These are phyloP conservation scores for Heliothis subflexa DNA, from an alignment of 1,140 invertebrate genomes.

Conservation along the genomic window DNA sequence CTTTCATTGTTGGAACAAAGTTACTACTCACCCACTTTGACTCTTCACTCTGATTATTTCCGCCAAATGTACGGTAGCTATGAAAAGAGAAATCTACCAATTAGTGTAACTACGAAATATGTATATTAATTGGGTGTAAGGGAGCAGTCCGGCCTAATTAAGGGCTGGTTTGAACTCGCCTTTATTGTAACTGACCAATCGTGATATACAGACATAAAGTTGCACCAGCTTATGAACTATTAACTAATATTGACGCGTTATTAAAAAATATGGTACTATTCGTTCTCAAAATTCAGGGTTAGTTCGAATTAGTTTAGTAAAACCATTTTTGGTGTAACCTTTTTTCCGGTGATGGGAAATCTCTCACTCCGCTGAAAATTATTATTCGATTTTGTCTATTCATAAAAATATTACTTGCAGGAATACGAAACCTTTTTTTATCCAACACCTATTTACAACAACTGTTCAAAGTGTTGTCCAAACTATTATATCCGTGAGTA, in stretches of 20 bases:
- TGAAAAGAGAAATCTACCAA: conserved; percentile 54
- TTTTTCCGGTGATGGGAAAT: no score
- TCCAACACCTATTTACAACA: neutral
- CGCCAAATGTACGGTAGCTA: neutral
- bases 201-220: conserved; percentile 60
- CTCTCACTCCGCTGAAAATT: no score
- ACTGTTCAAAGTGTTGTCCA: neutral
- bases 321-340: no score
- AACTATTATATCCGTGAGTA: conserved; percentile 56
- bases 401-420: no score
- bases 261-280: neutral
- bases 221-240: neutral
- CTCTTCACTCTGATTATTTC: conserved; percentile 1
- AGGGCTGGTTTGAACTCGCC: conserved; percentile 69
- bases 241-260: neutral
- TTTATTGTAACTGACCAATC: conserved; percentile 74
- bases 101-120: conserved; percentile 73
- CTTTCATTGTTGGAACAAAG: neutral
- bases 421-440: neutral
- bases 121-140: conserved; percentile 76
- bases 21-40: neutral
- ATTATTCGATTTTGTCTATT: no score
- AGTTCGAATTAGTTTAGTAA: no score
- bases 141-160: conserved; percentile 74
- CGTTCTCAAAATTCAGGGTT: no score